Conservation (phyloP, 2,113 vertebrate species). For the Corythaeola cristata region DNA sequence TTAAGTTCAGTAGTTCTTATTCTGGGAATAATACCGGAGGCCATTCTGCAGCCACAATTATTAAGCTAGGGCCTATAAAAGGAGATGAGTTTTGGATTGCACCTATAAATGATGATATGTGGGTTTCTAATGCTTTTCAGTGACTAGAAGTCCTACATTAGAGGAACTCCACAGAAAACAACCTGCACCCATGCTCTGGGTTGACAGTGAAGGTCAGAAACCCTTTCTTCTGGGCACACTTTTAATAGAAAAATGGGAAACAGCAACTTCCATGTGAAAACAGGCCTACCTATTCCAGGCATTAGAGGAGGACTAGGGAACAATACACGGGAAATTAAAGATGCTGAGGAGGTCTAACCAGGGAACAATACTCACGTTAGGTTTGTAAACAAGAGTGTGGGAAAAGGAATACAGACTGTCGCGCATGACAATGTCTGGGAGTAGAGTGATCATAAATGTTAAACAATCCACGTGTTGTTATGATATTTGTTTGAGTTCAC, state of each 20-base stretch:
- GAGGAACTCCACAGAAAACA: background rate
- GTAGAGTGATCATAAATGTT: background rate
- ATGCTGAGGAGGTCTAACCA: background rate
- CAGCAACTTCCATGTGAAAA: background rate
- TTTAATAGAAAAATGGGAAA: background rate
- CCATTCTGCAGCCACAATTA: slow-evolving; percentile 60
- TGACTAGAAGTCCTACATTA: background rate
- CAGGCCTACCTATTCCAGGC: background rate
- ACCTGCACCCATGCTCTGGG: background rate
- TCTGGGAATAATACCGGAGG: slow-evolving; percentile 35
- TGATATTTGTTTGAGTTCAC: background rate
- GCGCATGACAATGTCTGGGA: background rate
- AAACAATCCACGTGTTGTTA: slow-evolving; percentile 2
- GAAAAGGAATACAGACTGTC: background rate
- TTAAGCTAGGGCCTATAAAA: slow-evolving; percentile 62
- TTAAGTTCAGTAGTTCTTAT: slow-evolving; percentile 53
- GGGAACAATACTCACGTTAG: background rate
- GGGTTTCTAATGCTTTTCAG: slow-evolving; percentile 32
- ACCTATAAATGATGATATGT: slow-evolving; percentile 60
- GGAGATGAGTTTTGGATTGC: slow-evolving; percentile 64
- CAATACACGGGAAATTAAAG: background rate
- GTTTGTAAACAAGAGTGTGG: slow-evolving; percentile 17
- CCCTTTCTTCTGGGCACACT: background rate
- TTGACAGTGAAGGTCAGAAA: background rate
- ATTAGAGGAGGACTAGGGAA: background rate